Evolutionary conservation across 2,797 vertebrate genomes (phyloP), one percentile per base, ranked within the genome.

Genomic region (Carduelis carduelis): DNA sequence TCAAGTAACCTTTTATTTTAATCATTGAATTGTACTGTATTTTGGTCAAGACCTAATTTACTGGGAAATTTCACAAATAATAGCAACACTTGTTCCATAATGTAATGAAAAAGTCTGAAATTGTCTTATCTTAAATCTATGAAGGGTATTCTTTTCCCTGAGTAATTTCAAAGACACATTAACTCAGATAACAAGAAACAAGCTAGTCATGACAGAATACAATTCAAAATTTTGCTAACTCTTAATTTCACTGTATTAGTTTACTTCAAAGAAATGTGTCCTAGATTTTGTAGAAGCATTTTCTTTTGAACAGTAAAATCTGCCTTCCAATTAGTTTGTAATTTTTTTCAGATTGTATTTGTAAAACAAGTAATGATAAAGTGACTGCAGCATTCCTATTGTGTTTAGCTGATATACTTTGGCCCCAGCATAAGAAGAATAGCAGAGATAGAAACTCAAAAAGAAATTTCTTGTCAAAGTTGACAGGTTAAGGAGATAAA

Each of bases 401-500:
- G 39, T 56, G 19, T 81, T 28, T 76, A 47, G 69, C n/a, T 82
- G 75, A 72, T 64, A 53, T 14, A 19, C 26, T 89, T 96, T 23
- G 39, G 22, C 71, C 28, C 6, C 49, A 91, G n/a, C 20, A 44
- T 14, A 86, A 80, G 35, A 44, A 83, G 5, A 32, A 71, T 8
- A 77, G 30, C 15, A 28, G 70, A 79, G 34, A 74, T 61, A 71
- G 46, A 92, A 87, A 64, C 27, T 77, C 46, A 70, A 49, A 26
- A 34, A 93, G n/a, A 91, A 83, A 87, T 84, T 87, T 91, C 71
- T 87, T 80, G 83, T 87, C 87, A 74, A 83, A 92, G n/a, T 83
- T 95, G 63, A 78, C 90, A 84, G 41, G 75, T 87, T 93, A 71
- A 94, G 91, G 87, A 89, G 86, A 94, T 92, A 96, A 93, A 27